A percentile compares a stretch with the other conserved stretches of the same genome.
These are phyloP conservation scores for Mesembrinibis cayennensis DNA, from an alignment of 2,113 vertebrate species.

Conservation along the genomic window DNA sequence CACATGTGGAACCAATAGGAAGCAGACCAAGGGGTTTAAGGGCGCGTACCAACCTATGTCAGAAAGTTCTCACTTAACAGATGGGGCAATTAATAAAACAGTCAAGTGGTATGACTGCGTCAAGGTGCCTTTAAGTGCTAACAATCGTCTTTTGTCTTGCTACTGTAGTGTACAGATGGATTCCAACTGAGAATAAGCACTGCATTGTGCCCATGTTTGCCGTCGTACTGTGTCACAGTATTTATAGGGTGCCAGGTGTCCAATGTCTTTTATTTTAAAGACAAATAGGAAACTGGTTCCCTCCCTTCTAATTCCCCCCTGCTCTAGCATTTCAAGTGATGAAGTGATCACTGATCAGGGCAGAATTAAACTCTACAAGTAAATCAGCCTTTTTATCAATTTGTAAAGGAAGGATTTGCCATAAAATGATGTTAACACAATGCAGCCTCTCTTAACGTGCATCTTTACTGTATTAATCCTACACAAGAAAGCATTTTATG, in stretches of 20 bases:
- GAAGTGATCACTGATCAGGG: constrained; percentile 48
- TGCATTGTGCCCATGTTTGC: constrained; percentile 65
- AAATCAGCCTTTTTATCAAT: constrained; percentile 44
- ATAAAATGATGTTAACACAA: neutral
- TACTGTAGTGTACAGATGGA: constrained; percentile 72
- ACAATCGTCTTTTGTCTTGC: constrained; percentile 81
- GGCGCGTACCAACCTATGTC: constrained; percentile 75
- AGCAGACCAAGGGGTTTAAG: constrained; percentile 78
- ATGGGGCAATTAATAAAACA: constrained; percentile 81
- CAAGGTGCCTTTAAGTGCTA: constrained; percentile 78
- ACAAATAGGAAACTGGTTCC: constrained; percentile 63
- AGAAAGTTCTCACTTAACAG: constrained; percentile 80
- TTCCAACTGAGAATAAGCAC: constrained; percentile 70
- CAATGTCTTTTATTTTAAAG: constrained; percentile 65
- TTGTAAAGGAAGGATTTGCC: constrained; percentile 32
- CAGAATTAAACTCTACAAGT: constrained; percentile 47
- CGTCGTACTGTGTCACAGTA: constrained; percentile 49
- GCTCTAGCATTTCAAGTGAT: constrained; percentile 50
- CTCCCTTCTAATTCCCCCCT: neutral
- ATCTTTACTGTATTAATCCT: neutral
- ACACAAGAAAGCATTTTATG: neutral
- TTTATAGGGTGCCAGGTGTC: constrained; percentile 76
- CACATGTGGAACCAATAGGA: constrained; percentile 87
- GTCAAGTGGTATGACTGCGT: constrained; percentile 70
- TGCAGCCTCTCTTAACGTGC: neutral